Evolutionary conservation across 2,888 invertebrate species (phyloP), one percentile per base, ranked within the genome.

Genomic region (Eulithis testata): DNA sequence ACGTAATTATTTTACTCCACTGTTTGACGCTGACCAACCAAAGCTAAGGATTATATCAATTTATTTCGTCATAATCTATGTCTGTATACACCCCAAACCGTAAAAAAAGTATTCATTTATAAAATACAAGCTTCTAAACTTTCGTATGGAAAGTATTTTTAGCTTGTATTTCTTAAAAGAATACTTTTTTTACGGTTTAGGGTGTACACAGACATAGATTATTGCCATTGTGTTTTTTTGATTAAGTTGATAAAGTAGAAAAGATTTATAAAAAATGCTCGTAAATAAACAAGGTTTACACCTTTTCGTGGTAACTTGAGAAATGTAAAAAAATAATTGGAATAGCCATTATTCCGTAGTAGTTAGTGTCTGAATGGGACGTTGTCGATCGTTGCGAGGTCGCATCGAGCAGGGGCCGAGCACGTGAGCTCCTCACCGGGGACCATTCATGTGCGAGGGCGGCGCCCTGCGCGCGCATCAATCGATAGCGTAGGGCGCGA

Each of bases 371-470:
- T 66, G 50, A 73, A 70, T 74, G 73, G 73, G 56, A 63, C 63
- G 76, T 74, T 78, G 79, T 81, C 77, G 80, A 79, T 73, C 71
- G 75, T 68, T 72, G 76, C 75, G 77, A 78, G 81, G 81, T 80
- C 82, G 80, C 77, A 71, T 65, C 77, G 75, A 76, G 78, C 81
- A 75, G 78, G 76, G 79, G 73, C 79, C 81, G 81, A 88, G 89
- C 90, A 90, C 91, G 91, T 90, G 91, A 91, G 90, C 88, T 83
- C 81, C 80, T 83, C 82, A 82, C 87, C 87, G 84, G 90, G 90
- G 88, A 85, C 87, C 91, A 89, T 89, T 90, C 88, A 89, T 87
- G 83, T 81, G 81, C 80, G 80, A 83, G 89, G 87, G 87, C 82
- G 89, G 86, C 81, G 87, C 81, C 84, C 82, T 87, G 91, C 92